Conservation (phyloP, 2,797 vertebrate species). For the Spatula clypeata region DNA sequence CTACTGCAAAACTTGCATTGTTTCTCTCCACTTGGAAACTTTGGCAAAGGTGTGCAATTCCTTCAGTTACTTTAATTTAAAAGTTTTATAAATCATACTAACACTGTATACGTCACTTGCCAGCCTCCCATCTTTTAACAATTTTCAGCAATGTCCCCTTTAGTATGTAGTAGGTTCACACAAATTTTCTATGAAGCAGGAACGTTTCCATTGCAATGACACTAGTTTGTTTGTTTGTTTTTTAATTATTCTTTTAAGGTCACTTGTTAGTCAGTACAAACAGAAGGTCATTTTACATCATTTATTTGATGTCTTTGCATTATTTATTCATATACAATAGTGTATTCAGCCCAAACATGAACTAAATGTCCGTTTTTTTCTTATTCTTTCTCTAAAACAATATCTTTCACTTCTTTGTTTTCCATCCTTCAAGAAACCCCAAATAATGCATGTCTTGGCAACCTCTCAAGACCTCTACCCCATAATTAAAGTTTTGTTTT, state of each 20-base stretch:
- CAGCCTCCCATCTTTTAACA: slow-evolving; percentile 9
- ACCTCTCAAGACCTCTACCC: background rate
- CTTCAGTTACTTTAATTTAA: slow-evolving; percentile 13
- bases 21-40: background rate
- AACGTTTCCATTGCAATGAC: background rate
- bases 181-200: background rate
- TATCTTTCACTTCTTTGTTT: background rate
- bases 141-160: background rate
- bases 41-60: background rate
- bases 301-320: background rate
- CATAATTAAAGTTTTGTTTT: slow-evolving; percentile 1
- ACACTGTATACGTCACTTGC: background rate
- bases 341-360: background rate
- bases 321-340: background rate
- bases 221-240: background rate
- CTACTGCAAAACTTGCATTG: background rate
- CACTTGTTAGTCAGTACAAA: background rate
- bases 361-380: background rate
- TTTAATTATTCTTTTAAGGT: background rate
- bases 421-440: background rate
- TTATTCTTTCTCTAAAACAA: background rate
- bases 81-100: slow-evolving; percentile 33
- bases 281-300: background rate
- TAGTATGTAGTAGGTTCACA: background rate
- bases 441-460: background rate